phyloP scores from a whole-genome alignment of 1,140 invertebrate genomes.

The Drosophila prosaltans region DNA sequence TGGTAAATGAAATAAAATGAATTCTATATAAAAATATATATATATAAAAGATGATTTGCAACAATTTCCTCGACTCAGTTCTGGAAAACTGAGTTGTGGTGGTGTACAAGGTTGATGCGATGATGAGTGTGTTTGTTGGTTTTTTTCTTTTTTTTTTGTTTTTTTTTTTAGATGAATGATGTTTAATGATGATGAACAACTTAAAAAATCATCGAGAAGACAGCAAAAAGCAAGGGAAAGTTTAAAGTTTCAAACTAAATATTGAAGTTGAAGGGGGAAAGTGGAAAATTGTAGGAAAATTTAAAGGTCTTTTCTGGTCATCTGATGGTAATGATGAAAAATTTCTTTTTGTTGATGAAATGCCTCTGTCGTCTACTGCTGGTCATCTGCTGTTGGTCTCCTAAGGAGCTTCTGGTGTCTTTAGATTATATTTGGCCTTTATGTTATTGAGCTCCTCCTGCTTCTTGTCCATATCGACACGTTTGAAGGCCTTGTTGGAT shows the following conservation, averaged over 20 bases:
- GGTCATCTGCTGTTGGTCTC: not conserved
- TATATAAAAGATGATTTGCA: slow-evolving; percentile 21
- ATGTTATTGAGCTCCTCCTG: slow-evolving; percentile 98
- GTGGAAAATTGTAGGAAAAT: not conserved
- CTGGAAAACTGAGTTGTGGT: not conserved
- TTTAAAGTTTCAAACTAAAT: not conserved
- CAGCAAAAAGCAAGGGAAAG: slow-evolving; percentile 9
- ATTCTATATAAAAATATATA: slow-evolving; percentile 28
- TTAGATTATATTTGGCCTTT: slow-evolving; percentile 95
- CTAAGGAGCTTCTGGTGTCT: slow-evolving; percentile 76
- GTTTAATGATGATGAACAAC: not conserved
- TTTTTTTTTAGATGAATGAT: too few species aligned
- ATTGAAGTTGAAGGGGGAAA: not conserved
- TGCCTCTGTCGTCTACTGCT: not conserved
- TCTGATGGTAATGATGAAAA: slow-evolving; percentile 7
- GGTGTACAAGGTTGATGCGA: not conserved
- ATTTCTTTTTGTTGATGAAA: too few species aligned
- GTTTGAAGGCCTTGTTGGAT: slow-evolving; percentile 97
- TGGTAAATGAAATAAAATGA: slow-evolving; percentile 50
- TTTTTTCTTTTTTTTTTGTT: not conserved
- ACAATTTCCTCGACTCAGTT: too few species aligned
- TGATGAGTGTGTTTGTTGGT: not conserved
- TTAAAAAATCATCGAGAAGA: not conserved
- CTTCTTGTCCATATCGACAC: slow-evolving; percentile 98
- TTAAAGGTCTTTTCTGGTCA: slow-evolving; percentile 5